Base-by-base conservation (phyloP, 1,140 invertebrate genomes). In the Bradysia coprophila region DNA sequence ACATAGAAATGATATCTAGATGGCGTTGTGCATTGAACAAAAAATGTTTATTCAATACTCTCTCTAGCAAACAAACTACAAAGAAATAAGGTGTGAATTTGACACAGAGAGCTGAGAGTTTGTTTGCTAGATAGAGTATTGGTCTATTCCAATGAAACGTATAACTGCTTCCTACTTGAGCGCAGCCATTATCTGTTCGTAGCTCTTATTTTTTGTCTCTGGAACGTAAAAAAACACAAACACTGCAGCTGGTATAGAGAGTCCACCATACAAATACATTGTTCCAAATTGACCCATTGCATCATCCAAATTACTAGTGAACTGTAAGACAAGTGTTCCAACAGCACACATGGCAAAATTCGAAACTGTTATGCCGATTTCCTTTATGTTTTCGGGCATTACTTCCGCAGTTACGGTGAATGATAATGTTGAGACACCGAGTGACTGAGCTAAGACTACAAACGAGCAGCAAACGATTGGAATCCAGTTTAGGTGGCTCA, bases 401-500 rank as follows among this genome's bases (percentile, higher is more conserved):
- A 38, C 21, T 21, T 42, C 41, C 15, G 41, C 18, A 8, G 34
- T 13, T 2, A 42, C 20, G 16, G 24, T 21, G 15, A 42, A 42
- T 9, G 41, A 32, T 13, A 42, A n/a, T 1, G 28, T 31, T 21
- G 21, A 10, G 13, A 42, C 11, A 19, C 41, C 41, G 16, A 36
- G n/a, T 9, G 41, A 32, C 10, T 19, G 18, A 11, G 24, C 18
- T 5, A 42, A 34, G 22, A 42, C 28, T 18, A 28, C 15, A 8
- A 32, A 42, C 2, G 41, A 42, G 21, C 33, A 32, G 18, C 28
- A 20, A 4, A 34, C 16, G 20, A 42, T 42, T 33, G 41, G 41
- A 34, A 42, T 21, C 41, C 41, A 42, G 16, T 32, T 34, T 2
- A 42, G 8, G 11, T 9, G 9, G 11, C 15, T 15, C 33, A 42